These are phyloP conservation scores for Limnephilus auricula DNA, from an alignment of 2,888 invertebrate genomes.

Conservation along the genomic window DNA sequence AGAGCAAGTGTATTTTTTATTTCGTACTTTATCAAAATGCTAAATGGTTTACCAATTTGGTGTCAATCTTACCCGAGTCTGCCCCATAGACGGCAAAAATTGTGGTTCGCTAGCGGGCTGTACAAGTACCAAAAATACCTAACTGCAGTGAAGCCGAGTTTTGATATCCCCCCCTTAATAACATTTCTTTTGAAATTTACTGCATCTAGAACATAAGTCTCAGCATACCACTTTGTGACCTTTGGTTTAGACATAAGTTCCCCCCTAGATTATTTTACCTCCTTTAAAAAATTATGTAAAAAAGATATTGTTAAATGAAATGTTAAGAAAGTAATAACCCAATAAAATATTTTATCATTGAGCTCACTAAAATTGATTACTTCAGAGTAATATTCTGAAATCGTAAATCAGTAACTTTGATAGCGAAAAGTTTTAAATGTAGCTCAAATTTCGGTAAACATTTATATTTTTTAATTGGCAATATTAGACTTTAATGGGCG, in stretches of 20 bases:
- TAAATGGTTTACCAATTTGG: too few relatives aligned
- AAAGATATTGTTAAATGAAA: background rate
- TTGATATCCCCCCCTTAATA: too few relatives aligned
- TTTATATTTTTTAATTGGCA: background rate
- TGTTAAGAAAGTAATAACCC: background rate
- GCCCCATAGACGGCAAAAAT: too few relatives aligned
- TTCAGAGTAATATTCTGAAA: background rate
- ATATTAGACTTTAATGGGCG: background rate
- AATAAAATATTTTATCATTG: background rate
- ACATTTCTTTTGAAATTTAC: background rate
- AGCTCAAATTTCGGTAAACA: background rate
- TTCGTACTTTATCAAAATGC: too few relatives aligned
- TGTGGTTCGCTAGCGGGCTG: too few relatives aligned
- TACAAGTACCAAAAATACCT: too few relatives aligned
- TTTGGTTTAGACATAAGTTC: background rate
- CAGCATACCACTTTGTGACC: background rate
- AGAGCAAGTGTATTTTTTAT: too few relatives aligned
- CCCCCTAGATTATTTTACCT: background rate
- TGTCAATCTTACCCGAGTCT: too few relatives aligned
- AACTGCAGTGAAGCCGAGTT: too few relatives aligned
- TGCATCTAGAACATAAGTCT: background rate
- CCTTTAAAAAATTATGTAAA: background rate
- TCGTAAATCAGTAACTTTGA: background rate
- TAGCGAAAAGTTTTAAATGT: background rate
- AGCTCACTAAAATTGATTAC: background rate